Evolutionary conservation across 2,888 invertebrate species (phyloP), one percentile per base, ranked within the genome.

Genomic region (Dynastes hyllus): DNA sequence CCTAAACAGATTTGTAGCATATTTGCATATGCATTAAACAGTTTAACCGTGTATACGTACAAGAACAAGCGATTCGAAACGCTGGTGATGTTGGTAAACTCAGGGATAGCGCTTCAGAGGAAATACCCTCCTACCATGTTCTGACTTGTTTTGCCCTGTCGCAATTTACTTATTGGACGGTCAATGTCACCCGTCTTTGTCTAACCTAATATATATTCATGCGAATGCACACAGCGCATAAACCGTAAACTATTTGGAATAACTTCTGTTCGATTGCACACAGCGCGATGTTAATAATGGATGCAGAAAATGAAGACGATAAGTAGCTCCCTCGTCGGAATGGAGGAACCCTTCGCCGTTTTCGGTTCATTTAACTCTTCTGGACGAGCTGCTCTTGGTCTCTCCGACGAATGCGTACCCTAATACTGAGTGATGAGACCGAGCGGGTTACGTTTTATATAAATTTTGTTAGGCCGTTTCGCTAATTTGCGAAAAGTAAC

Each of bases 401-500:
- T 55, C 29, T 50, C n/a, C 22, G 8, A 11, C 40, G 50, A 8
- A 45, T 50, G 45, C 51, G n/a, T 45, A 45, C 73, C 13, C 40
- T 37, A 58, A 58, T 40, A 40, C 73, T 73, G 73, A 73, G 40
- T 61, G 73, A 73, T 45, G 73, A 69, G 50, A 67, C 69, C 45
- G 71, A 2, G 40, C 27, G 71, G 8, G 58, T 6, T 37, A 61
- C 73, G 22, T 73, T 61, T 61, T 32, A 11, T 58, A 73, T 27
- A 73, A 61, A 73, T 73, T 73, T 61, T 73, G 61, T 73, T 61
- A 73, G 73, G 45, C 73, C 73, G 32, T 73, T 73, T 40, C 61
- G 61, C 40, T 61, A 73, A 73, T 73, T 73, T 61, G 73, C 73
- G 69, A 73, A 61, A 45, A 16, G 58, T 40, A 73, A 61, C 27